Evolutionary conservation across 2,888 invertebrate genomes (phyloP).

Genomic region (Patella depressa): DNA sequence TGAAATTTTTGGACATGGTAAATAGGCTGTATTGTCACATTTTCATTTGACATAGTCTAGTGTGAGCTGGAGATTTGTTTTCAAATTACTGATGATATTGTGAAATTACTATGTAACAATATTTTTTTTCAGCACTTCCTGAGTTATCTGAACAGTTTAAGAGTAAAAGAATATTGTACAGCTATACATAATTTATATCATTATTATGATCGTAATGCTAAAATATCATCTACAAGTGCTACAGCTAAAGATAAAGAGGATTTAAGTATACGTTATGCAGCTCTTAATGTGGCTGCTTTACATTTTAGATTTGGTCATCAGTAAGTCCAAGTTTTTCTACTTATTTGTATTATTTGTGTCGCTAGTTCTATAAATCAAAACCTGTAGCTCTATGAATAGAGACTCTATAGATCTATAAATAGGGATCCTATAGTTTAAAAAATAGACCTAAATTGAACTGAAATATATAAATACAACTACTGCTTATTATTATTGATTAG

Average conservation of each 20-base stretch:
- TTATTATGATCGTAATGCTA: conserved; percentile 80
- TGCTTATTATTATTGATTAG: too few relatives aligned
- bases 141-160: conserved; percentile 89
- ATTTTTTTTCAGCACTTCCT: conserved; percentile 83
- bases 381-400: too few relatives aligned
- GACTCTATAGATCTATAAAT: too few relatives aligned
- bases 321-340: conserved; percentile 71
- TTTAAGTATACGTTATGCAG: conserved; percentile 82
- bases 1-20: too few relatives aligned
- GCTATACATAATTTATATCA: conserved; percentile 85
- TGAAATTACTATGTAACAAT: not conserved
- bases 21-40: too few relatives aligned
- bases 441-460: too few relatives aligned
- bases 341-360: not conserved
- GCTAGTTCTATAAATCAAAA: not conserved
- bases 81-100: too few relatives aligned
- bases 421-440: too few relatives aligned
- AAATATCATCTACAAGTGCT: conserved; percentile 45
- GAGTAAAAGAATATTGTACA: conserved; percentile 89
- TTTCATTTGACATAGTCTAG: too few relatives aligned
- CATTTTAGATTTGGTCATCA: conserved; percentile 88
- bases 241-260: conserved; percentile 64
- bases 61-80: too few relatives aligned
- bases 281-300: conserved; percentile 89
- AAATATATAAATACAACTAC: too few relatives aligned